Evolutionary conservation across 1,140 invertebrate species (phyloP).

Genomic region (Lerema accius): DNA sequence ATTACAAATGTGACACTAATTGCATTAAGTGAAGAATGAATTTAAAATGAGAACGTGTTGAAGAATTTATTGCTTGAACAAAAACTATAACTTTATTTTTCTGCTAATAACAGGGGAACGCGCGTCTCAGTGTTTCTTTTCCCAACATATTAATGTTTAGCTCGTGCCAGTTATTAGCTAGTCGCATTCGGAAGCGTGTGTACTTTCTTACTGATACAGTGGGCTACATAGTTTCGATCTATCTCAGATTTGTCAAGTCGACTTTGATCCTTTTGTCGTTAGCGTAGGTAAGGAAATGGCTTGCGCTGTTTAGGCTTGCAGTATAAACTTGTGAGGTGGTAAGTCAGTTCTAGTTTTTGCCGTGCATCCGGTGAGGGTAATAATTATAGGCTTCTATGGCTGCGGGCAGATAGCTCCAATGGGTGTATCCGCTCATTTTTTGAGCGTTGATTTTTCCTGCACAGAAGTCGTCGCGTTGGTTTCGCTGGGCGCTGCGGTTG

Average conservation of each 20-base stretch:
- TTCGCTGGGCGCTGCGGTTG: slow-evolving; percentile 38
- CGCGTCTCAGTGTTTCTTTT: slow-evolving; percentile 51
- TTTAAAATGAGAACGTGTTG: slow-evolving; percentile 29
- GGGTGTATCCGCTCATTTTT: slow-evolving; percentile 64
- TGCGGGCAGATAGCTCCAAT: slow-evolving; percentile 49
- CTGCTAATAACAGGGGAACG: slow-evolving; percentile 35
- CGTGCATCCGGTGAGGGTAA: slow-evolving; percentile 63
- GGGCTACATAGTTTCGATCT: neutral
- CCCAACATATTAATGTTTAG: slow-evolving; percentile 57
- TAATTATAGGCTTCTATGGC: slow-evolving; percentile 60
- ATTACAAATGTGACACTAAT: slow-evolving; percentile 12
- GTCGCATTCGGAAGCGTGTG: slow-evolving; percentile 47
- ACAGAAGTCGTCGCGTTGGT: slow-evolving; percentile 53
- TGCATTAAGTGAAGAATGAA: slow-evolving; percentile 17
- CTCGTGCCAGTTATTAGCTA: slow-evolving; percentile 63
- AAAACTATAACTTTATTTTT: slow-evolving; percentile 32
- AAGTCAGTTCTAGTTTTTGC: slow-evolving; percentile 63
- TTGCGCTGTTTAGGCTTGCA: slow-evolving; percentile 7
- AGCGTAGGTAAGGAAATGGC: slow-evolving; percentile 13
- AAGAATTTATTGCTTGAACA: slow-evolving; percentile 30
- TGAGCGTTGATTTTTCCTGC: slow-evolving; percentile 49
- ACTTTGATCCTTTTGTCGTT: slow-evolving; percentile 8
- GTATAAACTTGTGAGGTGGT: slow-evolving; percentile 24
- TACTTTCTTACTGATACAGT: slow-evolving; percentile 50
- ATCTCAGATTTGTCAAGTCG: neutral